Conservation (phyloP, 2,113 vertebrate species). For the Daubentonia madagascariensis region DNA sequence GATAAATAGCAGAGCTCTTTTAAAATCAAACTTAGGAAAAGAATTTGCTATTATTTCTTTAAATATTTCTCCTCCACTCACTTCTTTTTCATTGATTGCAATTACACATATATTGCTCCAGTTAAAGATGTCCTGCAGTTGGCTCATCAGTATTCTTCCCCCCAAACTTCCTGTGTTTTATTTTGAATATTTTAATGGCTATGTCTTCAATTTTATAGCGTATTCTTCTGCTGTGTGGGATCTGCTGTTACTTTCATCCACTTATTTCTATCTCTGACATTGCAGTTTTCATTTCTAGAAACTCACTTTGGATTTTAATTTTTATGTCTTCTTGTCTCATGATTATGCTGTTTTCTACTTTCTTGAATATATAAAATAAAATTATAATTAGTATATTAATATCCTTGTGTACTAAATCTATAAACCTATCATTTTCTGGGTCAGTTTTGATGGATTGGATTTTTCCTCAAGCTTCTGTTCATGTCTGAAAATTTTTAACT, state of each 20-base stretch:
- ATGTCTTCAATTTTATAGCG: not conserved
- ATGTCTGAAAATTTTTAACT: not conserved
- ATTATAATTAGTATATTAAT: not conserved
- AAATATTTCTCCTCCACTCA: not conserved
- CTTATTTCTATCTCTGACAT: not conserved
- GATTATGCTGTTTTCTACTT: not conserved
- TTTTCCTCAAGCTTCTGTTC: not conserved
- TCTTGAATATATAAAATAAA: not conserved
- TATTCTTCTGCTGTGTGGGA: not conserved
- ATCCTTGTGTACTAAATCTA: not conserved
- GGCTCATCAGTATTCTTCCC: rapidly evolving
- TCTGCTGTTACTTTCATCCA: not conserved
- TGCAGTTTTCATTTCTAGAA: not conserved
- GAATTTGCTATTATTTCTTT: not conserved
- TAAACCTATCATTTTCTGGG: not conserved
- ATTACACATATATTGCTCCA: not conserved
- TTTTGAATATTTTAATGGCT: not conserved
- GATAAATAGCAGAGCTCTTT: not conserved
- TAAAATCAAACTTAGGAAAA: not conserved
- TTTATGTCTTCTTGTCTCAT: not conserved
- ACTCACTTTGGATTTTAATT: not conserved
- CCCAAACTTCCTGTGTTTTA: no score
- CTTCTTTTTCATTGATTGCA: not conserved
- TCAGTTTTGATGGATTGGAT: not conserved
- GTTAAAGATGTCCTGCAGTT: not conserved